Conservation (phyloP, 2,797 vertebrate genomes). For the Masticophis lateralis region DNA sequence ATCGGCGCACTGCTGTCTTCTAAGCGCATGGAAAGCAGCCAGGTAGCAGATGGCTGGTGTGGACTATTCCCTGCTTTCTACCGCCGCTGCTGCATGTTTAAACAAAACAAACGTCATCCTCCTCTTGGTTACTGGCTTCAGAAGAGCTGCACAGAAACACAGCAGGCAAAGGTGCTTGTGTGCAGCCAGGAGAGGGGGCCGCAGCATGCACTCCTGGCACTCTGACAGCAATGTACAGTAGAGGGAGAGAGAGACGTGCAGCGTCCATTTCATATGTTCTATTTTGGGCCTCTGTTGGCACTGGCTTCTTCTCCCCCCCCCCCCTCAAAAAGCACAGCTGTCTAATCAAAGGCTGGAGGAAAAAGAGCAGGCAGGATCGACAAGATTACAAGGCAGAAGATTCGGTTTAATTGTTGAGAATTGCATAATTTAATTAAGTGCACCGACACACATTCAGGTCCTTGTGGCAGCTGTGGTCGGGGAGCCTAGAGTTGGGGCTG, state of each 20-base stretch:
- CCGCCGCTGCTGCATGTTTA: constrained; percentile 37
- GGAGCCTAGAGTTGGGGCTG: not conserved
- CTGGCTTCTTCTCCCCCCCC: not conserved
- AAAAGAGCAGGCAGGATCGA: not conserved
- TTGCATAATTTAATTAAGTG: not conserved
- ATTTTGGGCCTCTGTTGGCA: not conserved
- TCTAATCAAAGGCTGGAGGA: fast-evolving
- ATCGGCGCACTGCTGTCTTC: constrained; percentile 58
- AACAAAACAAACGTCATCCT: constrained; percentile 35
- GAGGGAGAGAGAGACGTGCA: constrained; percentile 1
- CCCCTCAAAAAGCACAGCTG: not conserved
- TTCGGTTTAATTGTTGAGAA: not conserved
- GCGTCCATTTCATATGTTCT: not conserved
- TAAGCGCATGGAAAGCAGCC: constrained; percentile 72
- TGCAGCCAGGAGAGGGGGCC: not conserved
- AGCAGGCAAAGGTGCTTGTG: not conserved
- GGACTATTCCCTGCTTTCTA: constrained; percentile 49
- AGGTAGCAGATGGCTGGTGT: constrained; percentile 76
- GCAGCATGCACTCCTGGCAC: not conserved
- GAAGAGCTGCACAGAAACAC: not conserved
- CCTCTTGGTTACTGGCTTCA: constrained; percentile 35
- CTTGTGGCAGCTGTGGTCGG: fast-evolving
- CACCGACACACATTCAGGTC: not conserved
- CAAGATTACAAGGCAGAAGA: not conserved
- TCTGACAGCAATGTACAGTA: not conserved